Evolutionary conservation across 2,888 invertebrate genomes (phyloP).

Genomic region (Pecten maximus): DNA sequence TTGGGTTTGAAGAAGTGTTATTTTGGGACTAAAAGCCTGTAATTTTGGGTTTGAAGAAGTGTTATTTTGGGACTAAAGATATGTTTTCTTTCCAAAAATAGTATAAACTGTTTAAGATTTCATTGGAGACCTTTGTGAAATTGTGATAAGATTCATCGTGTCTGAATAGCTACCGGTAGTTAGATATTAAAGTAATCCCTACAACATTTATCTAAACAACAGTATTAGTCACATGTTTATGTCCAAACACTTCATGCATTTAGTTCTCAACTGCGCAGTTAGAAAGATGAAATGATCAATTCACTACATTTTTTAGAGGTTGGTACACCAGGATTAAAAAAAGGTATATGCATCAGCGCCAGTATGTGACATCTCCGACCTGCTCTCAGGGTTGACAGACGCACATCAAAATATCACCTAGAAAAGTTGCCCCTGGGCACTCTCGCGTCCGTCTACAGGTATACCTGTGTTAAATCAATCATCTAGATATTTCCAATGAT

Average conservation of each 20-base stretch:
- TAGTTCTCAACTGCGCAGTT: background rate
- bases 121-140: too few species aligned
- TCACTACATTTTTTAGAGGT: background rate
- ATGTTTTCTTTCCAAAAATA: too few species aligned
- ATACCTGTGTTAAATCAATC: conserved; percentile 1
- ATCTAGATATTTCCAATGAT: background rate
- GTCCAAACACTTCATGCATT: background rate
- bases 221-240: background rate
- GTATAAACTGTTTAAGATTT: too few species aligned
- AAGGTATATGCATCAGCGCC: background rate
- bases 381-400: background rate
- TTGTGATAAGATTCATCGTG: too few species aligned
- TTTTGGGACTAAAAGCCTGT: too few species aligned
- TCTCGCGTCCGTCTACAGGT: background rate
- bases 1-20: too few species aligned
- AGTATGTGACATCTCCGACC: background rate
- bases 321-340: background rate
- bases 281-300: background rate
- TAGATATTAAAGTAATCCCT: too few species aligned
- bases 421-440: background rate
- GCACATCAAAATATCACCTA: background rate
- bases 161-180: too few species aligned
- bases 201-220: background rate
- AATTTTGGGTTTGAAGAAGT: too few species aligned
- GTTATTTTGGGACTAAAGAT: too few species aligned